Percentiles rank a stretch among this genome's conserved stretches.
Evolutionary conservation across 2,888 invertebrate species (phyloP).

Genomic region (Malachius bipustulatus): DNA sequence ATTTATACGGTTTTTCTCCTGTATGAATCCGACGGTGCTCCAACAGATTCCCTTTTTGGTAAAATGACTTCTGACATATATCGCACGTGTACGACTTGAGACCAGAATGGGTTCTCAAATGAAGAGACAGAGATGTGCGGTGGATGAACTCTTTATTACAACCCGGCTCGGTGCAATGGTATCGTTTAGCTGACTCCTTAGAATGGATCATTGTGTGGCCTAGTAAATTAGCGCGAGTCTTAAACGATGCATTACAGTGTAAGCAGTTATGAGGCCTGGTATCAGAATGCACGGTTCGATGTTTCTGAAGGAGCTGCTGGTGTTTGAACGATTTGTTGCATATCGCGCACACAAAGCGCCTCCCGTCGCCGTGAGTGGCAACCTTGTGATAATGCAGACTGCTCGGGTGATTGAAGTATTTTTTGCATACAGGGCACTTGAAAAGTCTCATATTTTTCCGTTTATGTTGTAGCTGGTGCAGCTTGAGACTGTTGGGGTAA

Average conservation of each 20-base stretch:
- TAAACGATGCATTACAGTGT: conserved; percentile 49
- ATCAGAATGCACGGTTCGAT: conserved; percentile 69
- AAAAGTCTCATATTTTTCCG: conserved; percentile 40
- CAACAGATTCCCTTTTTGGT: conserved; percentile 64
- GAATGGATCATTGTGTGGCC: conserved; percentile 64
- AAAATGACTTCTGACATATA: conserved; percentile 60
- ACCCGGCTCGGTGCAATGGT: conserved; percentile 41
- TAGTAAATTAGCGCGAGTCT: conserved; percentile 57
- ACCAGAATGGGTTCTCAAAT: conserved; percentile 59
- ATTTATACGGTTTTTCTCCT: conserved; percentile 66
- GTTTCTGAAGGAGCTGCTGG: conserved; percentile 58
- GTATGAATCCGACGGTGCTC: conserved; percentile 69
- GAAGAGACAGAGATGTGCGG: conserved; percentile 64
- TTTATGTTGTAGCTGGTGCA: conserved; percentile 42
- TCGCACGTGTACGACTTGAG: conserved; percentile 56
- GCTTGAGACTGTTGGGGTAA: conserved; percentile 47
- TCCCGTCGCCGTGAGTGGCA: conserved; percentile 38
- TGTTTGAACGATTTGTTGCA: conserved; percentile 67
- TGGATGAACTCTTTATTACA: conserved; percentile 66
- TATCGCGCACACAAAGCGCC: conserved; percentile 57
- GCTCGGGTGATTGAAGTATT: conserved; percentile 55
- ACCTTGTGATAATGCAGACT: conserved; percentile 65
- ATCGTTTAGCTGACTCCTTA: conserved; percentile 45
- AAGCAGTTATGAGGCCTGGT: conserved; percentile 52
- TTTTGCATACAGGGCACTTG: conserved; percentile 44